Evolutionary conservation across 2,797 vertebrate genomes (phyloP).

Genomic region (Myotis myotis): DNA sequence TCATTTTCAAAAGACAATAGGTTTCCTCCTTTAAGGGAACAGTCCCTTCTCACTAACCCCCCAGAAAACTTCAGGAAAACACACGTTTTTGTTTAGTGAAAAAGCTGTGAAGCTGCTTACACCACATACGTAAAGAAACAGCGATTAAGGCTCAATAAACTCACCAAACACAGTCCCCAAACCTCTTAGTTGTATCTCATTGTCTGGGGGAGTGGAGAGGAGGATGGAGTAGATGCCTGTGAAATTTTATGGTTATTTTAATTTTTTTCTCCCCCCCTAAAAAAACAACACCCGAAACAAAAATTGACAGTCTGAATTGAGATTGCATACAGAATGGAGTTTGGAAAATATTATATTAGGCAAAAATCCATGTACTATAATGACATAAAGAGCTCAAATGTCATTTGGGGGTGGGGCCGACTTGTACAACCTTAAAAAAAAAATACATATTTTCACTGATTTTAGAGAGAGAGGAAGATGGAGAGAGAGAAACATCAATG

Average conservation of each 20-base stretch:
- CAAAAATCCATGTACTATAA: background rate
- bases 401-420: background rate
- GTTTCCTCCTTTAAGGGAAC: slow-evolving; percentile 23
- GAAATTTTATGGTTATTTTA: background rate
- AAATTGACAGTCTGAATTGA: background rate
- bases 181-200: background rate
- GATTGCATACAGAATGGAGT: background rate
- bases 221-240: background rate
- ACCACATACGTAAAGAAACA: background rate
- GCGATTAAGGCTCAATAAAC: background rate
- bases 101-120: background rate
- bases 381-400: background rate
- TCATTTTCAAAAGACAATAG: slow-evolving; percentile 57
- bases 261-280: background rate
- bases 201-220: background rate
- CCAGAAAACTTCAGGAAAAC: background rate
- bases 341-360: background rate
- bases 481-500: background rate
- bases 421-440: background rate
- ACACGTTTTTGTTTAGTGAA: background rate
- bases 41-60: background rate
- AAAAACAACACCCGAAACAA: background rate
- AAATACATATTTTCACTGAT: background rate
- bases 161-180: background rate
- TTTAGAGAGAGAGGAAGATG: background rate